These are phyloP conservation scores for Chondrosia reniformis DNA, from an alignment of 37 sponge, comb jelly and placozoan species.

Conservation along the genomic window DNA sequence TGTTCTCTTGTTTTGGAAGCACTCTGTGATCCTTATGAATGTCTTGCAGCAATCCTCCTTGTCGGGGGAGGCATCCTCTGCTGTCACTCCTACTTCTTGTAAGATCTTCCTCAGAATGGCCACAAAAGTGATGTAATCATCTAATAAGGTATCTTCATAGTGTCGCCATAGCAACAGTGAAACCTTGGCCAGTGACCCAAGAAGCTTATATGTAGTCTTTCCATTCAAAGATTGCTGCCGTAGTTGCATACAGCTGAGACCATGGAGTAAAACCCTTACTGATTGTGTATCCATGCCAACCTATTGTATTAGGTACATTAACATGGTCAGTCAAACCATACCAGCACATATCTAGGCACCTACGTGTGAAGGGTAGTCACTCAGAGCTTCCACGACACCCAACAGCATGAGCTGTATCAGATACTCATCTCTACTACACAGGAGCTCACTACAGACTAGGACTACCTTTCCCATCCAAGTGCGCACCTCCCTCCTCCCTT, in stretches of 20 bases:
- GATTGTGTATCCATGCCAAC: slow-evolving; percentile 20
- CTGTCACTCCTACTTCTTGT: not conserved
- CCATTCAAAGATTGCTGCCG: not conserved
- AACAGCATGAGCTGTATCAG: not conserved
- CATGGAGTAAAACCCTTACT: not conserved
- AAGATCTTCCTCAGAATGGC: slow-evolving; percentile 18
- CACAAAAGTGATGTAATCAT: not conserved
- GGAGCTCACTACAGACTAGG: not conserved
- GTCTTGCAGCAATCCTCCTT: no score
- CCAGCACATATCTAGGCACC: not conserved
- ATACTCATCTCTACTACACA: not conserved
- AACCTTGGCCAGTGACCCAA: not conserved
- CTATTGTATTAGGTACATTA: not conserved
- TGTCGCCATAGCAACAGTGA: slow-evolving; percentile 17
- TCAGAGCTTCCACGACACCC: not conserved
- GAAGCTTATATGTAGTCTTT: not conserved
- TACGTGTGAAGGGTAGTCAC: slow-evolving; percentile 1
- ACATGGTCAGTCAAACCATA: not conserved
- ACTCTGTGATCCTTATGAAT: no score
- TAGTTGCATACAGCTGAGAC: not conserved
- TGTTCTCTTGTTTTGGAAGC: no score
- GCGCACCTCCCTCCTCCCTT: slow-evolving; percentile 3
- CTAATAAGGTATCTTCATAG: not conserved
- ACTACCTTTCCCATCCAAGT: slow-evolving; percentile 13
- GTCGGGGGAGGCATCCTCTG: no score